Conservation (phyloP, 2,113 vertebrate genomes). For the Aegypius monachus region DNA sequence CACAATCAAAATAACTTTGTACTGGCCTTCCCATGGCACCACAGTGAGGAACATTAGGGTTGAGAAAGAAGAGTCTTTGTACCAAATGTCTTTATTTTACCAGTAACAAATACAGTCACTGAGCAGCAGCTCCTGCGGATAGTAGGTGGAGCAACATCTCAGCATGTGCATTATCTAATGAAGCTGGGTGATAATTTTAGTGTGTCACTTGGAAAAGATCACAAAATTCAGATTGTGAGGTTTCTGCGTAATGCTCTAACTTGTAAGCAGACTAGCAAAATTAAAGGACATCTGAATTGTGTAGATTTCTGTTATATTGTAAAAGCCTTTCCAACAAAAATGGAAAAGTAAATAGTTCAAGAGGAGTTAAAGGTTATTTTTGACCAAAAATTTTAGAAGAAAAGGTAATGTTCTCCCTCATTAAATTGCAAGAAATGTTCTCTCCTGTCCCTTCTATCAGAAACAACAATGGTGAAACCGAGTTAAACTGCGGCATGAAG, state of each 20-base stretch:
- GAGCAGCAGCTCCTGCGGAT: neutral
- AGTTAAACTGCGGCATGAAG: neutral
- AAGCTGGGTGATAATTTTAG: neutral
- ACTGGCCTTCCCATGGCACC: neutral
- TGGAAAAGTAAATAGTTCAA: neutral
- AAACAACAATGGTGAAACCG: neutral
- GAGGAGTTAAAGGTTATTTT: neutral
- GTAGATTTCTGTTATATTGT: neutral
- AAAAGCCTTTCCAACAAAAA: neutral
- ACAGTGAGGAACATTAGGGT: neutral
- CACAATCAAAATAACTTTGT: neutral
- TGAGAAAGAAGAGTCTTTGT: neutral
- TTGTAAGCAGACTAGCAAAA: neutral
- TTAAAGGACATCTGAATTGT: neutral
- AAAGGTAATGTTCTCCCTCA: neutral
- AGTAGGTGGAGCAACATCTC: neutral
- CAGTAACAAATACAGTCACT: neutral
- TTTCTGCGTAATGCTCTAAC: neutral
- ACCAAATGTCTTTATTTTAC: neutral
- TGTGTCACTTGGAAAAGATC: neutral
- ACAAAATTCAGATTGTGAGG: neutral
- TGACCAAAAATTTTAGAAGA: neutral
- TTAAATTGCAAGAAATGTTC: neutral
- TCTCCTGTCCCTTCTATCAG: neutral
- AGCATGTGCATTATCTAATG: conserved; percentile 7